Percentiles rank a stretch among this genome's conserved stretches.
Conservation (phyloP, 2,888 invertebrate genomes). For the Agrochola litura region DNA sequence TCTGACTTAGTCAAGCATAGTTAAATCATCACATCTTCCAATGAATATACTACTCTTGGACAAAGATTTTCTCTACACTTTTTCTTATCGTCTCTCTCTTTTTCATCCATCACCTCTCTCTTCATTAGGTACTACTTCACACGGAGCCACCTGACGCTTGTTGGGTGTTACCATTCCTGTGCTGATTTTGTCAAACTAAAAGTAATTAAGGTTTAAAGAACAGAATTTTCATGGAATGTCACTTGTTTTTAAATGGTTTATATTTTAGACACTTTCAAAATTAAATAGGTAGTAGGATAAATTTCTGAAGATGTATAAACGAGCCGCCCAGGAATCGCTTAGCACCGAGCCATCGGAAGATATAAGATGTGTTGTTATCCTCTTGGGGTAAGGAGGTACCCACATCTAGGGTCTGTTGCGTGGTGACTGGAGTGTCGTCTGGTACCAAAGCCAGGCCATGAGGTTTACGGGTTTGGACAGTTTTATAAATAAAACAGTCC, state of each 20-base stretch:
- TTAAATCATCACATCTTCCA: not conserved
- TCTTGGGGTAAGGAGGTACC: constrained; percentile 24
- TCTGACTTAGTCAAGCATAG: not conserved
- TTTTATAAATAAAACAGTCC: not conserved
- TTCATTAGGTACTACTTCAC: too few species aligned
- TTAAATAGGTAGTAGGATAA: not conserved
- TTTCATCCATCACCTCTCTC: too few species aligned
- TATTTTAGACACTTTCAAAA: not conserved
- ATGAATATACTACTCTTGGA: not conserved
- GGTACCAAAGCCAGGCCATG: constrained; percentile 39
- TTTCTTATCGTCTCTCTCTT: not conserved
- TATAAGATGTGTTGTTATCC: constrained; percentile 50
- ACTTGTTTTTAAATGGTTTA: not conserved
- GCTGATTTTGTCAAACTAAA: too few species aligned
- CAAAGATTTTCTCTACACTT: not conserved
- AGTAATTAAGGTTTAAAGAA: too few species aligned
- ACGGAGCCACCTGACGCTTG: too few species aligned
- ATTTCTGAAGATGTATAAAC: constrained; percentile 1
- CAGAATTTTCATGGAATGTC: not conserved
- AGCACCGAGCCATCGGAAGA: constrained; percentile 2
- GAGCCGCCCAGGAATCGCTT: constrained; percentile 2
- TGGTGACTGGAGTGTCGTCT: constrained; percentile 26
- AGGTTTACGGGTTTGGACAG: constrained; percentile 14
- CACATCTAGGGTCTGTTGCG: constrained; percentile 34
- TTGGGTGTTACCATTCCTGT: too few species aligned